These are phyloP conservation scores for Hippoglossus hippoglossus DNA, from an alignment of 2,797 vertebrate species.

Conservation along the genomic window DNA sequence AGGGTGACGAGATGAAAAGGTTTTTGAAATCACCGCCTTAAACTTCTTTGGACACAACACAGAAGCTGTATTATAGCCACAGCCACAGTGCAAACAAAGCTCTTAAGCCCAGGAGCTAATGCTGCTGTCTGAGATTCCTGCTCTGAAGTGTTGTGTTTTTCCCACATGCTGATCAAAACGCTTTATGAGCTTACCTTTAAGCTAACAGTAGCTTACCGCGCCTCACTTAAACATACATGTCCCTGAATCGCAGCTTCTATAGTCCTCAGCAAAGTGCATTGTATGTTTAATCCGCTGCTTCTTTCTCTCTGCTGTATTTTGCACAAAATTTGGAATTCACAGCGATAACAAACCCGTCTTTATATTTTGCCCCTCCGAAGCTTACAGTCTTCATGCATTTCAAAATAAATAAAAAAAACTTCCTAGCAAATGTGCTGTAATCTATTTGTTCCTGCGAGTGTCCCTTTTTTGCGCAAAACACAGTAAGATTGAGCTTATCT, in stretches of 20 bases:
- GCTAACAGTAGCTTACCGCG: neutral
- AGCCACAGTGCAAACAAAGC: slow-evolving; percentile 6
- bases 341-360: neutral
- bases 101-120: slow-evolving; percentile 17
- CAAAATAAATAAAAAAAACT: slow-evolving; percentile 12
- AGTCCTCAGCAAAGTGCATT: neutral
- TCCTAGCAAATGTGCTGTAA: neutral
- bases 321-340: neutral
- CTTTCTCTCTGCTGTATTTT: slow-evolving; percentile 10
- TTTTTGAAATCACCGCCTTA: neutral
- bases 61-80: neutral
- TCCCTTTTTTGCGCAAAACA: slow-evolving; percentile 26
- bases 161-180: slow-evolving; percentile 24
- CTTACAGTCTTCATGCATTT: neutral
- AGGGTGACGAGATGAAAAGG: slow-evolving; percentile 12
- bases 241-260: slow-evolving; percentile 8
- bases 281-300: slow-evolving; percentile 17
- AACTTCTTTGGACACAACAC: neutral
- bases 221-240: slow-evolving; percentile 13
- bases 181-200: slow-evolving; percentile 14
- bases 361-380: neutral
- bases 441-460: neutral
- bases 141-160: slow-evolving; percentile 10
- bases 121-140: slow-evolving; percentile 15
- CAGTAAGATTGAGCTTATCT: slow-evolving; percentile 19